Percentiles rank a stretch among this genome's conserved stretches.
phyloP scores from a whole-genome alignment of 2,113 vertebrate species.

The Jaculus jaculus region DNA sequence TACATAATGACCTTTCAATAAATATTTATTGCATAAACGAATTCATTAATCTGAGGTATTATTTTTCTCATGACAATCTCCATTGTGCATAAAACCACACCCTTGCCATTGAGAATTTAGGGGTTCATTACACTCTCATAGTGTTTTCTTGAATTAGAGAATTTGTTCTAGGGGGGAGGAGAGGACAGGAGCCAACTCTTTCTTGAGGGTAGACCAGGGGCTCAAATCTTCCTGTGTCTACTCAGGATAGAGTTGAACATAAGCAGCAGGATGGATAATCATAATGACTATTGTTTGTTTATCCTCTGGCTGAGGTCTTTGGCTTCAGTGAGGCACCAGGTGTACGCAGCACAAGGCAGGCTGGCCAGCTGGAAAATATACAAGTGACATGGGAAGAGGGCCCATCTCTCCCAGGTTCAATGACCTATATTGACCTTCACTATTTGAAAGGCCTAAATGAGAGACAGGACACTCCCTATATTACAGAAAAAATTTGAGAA shows the following conservation, averaged over 20 bases:
- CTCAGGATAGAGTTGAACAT: not conserved
- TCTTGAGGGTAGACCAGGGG: not conserved
- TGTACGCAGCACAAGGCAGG: not conserved
- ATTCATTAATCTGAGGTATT: not conserved
- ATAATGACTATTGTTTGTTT: rapidly evolving
- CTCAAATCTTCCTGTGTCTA: not conserved
- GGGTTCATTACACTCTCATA: not conserved
- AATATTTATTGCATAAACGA: not conserved
- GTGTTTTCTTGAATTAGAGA: not conserved
- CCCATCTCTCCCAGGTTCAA: not conserved
- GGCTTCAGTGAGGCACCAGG: not conserved
- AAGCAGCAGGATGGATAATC: not conserved
- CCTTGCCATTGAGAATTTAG: not conserved
- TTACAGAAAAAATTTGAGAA: not conserved
- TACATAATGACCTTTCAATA: not conserved
- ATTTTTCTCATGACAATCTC: not conserved
- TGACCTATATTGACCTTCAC: not conserved
- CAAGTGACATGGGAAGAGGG: not conserved
- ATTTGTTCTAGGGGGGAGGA: not conserved
- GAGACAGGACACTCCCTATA: not conserved
- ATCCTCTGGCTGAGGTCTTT: not conserved
- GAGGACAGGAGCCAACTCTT: not conserved
- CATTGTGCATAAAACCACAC: not conserved
- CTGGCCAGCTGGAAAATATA: not conserved
- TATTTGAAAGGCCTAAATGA: not conserved